Conservation (phyloP, 2,113 vertebrate genomes). For the Paedocypris sp. region DNA sequence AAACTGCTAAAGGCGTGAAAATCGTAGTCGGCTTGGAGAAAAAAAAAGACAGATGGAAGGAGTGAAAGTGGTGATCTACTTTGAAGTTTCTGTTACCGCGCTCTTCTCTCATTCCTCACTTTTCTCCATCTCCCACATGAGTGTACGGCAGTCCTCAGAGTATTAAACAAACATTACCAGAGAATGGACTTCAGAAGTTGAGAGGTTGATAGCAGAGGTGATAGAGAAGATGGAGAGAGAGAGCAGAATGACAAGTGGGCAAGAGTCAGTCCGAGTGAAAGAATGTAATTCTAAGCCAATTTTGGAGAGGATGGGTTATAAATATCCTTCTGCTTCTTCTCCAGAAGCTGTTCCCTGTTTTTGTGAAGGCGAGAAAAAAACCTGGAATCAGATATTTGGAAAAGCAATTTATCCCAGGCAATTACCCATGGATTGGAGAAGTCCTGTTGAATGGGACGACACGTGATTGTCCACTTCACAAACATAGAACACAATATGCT, state of each 20-base stretch:
- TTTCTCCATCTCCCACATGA: slow-evolving; percentile 37
- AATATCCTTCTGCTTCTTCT: neutral
- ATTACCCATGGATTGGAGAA: slow-evolving; percentile 21
- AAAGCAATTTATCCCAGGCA: slow-evolving; percentile 16
- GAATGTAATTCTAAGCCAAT: slow-evolving; percentile 27
- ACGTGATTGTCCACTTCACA: slow-evolving; percentile 8
- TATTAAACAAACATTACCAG: slow-evolving; percentile 68
- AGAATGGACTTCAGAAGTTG: slow-evolving; percentile 47
- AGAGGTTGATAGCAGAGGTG: slow-evolving; percentile 48
- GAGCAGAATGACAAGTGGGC: slow-evolving; percentile 46
- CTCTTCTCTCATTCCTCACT: slow-evolving; percentile 38
- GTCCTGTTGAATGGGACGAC: slow-evolving; percentile 10
- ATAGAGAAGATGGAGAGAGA: slow-evolving; percentile 49
- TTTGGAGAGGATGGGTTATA: slow-evolving; percentile 28
- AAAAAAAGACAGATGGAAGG: neutral
- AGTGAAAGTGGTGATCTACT: neutral
- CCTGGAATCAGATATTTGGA: slow-evolving; percentile 16
- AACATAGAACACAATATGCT: neutral
- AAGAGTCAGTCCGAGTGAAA: slow-evolving; percentile 22
- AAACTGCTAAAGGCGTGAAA: too few relatives aligned
- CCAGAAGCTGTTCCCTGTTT: neutral
- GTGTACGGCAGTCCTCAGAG: slow-evolving; percentile 51
- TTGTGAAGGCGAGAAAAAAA: slow-evolving; percentile 5
- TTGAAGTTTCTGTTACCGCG: neutral
- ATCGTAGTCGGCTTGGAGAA: too few relatives aligned